Evolutionary conservation across 2,888 invertebrate genomes (phyloP), one percentile per base, ranked within the genome.

Genomic region (Cephus rjabovi): DNA sequence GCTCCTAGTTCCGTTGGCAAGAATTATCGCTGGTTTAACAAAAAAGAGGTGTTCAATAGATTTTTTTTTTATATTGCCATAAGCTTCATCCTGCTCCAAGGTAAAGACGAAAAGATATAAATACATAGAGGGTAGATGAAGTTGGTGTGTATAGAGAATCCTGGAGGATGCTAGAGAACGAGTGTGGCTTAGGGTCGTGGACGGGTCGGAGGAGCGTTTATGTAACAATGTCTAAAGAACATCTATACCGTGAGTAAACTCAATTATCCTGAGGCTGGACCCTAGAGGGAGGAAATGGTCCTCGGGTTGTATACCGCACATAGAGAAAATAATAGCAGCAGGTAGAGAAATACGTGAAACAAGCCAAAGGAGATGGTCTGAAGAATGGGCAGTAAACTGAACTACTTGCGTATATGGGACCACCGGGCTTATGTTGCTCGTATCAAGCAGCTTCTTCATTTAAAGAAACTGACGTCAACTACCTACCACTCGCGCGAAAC

Each of bases 231-330:
- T 69, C 40, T 69, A 79, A 73, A 69, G 79, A 76, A 69, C 76
- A 78, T 76, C 74, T 79, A 74, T 74, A 35, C 76, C 71, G 77
- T 71, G 75, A 77, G 76, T 78, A 82, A 79, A 81, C 82, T 79
- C 82, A 83, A 83, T 83, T 80, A 81, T 81, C 79, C 77, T 76
- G 75, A 75, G 75, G 69, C 69, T 71, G 75, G 75, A 75, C 71
- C 75, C 76, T 40, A 75, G 79, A 69, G 79, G 75, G 76, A 69
- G 40, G 69, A 75, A 79, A 80, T 77, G 74, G 73, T 77, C 73
- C 71, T 79, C 77, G 56, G 74, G 77, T 76, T 79, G 78, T 79
- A 81, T 77, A 75, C 76, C 71, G 77, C 74, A 74, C 77, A 79
- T 79, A 79, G 77, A 83, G 75, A 78, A 79, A 81, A 79, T 80